phyloP scores from a whole-genome alignment of 1,140 invertebrate species.

The Drosophila simulans region DNA sequence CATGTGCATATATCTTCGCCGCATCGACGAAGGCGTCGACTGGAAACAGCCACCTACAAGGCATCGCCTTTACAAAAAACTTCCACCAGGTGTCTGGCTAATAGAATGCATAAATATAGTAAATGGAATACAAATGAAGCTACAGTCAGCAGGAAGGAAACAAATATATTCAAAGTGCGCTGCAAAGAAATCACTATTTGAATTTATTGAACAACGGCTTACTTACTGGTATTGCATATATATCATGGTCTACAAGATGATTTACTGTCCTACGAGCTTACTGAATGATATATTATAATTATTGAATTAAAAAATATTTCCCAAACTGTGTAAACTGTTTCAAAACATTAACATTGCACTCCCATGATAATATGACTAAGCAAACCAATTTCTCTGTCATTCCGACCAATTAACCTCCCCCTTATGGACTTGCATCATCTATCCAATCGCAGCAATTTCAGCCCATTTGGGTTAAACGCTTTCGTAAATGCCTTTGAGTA shows the following conservation, averaged over 20 bases:
- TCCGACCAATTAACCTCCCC: conserved; percentile 21
- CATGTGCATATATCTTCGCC: background rate
- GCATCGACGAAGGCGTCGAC: conserved; percentile 38
- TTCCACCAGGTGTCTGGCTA: conserved; percentile 40
- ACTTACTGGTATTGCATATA: too few species aligned
- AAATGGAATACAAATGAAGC: conserved; percentile 30
- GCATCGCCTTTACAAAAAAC: conserved; percentile 31
- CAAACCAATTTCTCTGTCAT: background rate
- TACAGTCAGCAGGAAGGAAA: background rate
- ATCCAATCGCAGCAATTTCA: conserved; percentile 12
- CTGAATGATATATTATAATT: too few species aligned
- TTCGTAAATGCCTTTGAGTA: conserved; percentile 32
- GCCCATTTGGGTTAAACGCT: conserved; percentile 26
- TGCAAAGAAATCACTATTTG: background rate
- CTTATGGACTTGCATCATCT: conserved; percentile 21
- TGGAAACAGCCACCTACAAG: conserved; percentile 43
- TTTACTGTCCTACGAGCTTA: too few species aligned
- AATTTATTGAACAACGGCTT: background rate
- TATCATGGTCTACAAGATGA: too few species aligned
- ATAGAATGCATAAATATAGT: conserved; percentile 41
- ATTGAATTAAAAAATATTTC: too few species aligned
- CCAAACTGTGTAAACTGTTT: background rate
- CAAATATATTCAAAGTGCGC: background rate
- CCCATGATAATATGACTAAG: conserved; percentile 12
- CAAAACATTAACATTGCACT: background rate